Base-by-base conservation (phyloP, 1,140 invertebrate genomes). In the Helicorthomorpha holstii region DNA sequence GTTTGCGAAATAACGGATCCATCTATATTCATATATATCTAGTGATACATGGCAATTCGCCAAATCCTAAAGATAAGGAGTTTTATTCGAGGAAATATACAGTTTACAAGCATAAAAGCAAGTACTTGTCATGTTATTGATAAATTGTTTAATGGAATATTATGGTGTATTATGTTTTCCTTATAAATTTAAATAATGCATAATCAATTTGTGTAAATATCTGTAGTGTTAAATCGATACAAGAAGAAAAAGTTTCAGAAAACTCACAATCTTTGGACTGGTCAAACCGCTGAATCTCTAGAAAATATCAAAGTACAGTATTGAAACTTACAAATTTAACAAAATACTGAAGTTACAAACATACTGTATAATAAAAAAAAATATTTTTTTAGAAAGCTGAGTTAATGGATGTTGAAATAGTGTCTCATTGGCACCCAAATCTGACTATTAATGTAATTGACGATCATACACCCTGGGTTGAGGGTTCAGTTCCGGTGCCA, bases 351-450 rank as follows among this genome's bases (percentile, higher is more conserved):
- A 21, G 44, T 24, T 24, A 10, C 3, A 2, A 14, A 3, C 45
- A n/a, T 14, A 53, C 3, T 19, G 2, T 21, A 45, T 4, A 23
- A 43, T 54, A 2, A 4, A 2, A 27, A n/a, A 24, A 25, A 29
- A 23, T 53, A 1, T 19, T 7, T 7, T 4, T 4, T 27, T 53
- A 80, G 67, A 87, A 86, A 75, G 82, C 83, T 7, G 81, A 88
- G 66, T 77, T 78, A 54, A 76, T 86, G 65, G 78, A 83, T 61
- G 76, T 80, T 59, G 87, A 94, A 72, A 85, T 97, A 54, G 68
- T 98, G 0, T 96, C 93, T 16, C 93, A 98, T 68, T 99, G 94
- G 94, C 96, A 99, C 78, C 91, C 93, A 1, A 99, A 99, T 74
- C 66, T 98, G 54, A 99, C 95, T 0, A 74, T 99, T 25, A 97